phyloP scores from a whole-genome alignment of 30 jellyfish, hydroid and myxozoan species.

The Chrysaora quinquecirrha region DNA sequence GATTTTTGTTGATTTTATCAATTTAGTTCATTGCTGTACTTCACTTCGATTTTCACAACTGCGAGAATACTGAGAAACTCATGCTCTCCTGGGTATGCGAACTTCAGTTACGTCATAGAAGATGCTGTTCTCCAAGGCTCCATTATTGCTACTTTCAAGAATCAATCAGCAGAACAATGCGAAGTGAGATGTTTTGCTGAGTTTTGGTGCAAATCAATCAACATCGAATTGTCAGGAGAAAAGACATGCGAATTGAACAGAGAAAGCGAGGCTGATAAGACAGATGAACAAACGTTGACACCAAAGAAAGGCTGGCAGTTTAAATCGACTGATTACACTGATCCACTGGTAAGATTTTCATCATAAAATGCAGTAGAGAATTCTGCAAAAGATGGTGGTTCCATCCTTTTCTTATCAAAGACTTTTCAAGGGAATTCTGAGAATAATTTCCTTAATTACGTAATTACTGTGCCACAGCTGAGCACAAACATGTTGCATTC shows the following conservation, averaged over 20 bases:
- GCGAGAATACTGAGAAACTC: not conserved
- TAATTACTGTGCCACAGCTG: no score
- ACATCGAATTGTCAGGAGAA: not conserved
- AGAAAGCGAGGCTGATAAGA: slow-evolving; percentile 7
- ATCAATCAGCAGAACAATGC: not conserved
- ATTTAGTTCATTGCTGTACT: no score
- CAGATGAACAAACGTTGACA: not conserved
- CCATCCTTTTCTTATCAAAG: no score
- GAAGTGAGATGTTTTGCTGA: not conserved
- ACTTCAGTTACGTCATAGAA: not conserved
- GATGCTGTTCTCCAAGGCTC: not conserved
- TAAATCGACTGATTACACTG: not conserved
- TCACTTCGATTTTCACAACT: no score
- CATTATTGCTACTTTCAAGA: not conserved
- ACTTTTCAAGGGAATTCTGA: no score
- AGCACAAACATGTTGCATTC: no score
- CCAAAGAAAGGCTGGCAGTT: not conserved
- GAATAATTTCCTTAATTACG: no score
- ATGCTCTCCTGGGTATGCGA: not conserved
- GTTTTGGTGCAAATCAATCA: not conserved
- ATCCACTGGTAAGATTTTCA: not conserved
- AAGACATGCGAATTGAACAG: slow-evolving; percentile 1
- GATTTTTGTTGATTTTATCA: no score
- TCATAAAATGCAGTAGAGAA: no score
- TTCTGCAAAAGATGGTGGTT: no score